These are phyloP conservation scores for Cnemophilus loriae DNA, from an alignment of 2,113 vertebrate genomes.

Conservation along the genomic window DNA sequence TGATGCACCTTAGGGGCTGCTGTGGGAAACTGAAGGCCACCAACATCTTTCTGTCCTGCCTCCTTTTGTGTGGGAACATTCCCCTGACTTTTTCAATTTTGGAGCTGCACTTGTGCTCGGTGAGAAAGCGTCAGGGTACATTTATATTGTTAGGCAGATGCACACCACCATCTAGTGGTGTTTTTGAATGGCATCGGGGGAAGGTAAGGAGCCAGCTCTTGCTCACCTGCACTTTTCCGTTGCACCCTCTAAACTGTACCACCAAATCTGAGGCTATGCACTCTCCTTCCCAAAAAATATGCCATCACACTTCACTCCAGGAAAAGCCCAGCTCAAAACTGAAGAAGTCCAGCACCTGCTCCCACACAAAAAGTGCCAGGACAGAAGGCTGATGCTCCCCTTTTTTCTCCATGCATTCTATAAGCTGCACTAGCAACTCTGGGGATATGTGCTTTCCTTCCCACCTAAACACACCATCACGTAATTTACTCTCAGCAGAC, in stretches of 20 bases:
- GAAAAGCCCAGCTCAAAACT: not conserved
- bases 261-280: not conserved
- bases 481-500: not conserved
- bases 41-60: not conserved
- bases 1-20: not conserved
- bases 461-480: not conserved
- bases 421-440: not conserved
- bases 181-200: not conserved
- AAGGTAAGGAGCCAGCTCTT: not conserved
- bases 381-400: not conserved
- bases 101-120: no score
- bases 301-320: not conserved
- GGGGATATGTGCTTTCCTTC: not conserved
- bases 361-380: not conserved
- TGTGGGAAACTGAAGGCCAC: not conserved
- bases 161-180: not conserved
- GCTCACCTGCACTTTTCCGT: not conserved
- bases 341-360: not conserved
- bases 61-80: not conserved
- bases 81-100: not conserved
- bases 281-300: not conserved
- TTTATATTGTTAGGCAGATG: not conserved
- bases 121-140: accelerated
- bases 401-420: not conserved
- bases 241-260: not conserved